phyloP scores from a whole-genome alignment of 2,888 invertebrate species.

The Xylophagus ater region DNA sequence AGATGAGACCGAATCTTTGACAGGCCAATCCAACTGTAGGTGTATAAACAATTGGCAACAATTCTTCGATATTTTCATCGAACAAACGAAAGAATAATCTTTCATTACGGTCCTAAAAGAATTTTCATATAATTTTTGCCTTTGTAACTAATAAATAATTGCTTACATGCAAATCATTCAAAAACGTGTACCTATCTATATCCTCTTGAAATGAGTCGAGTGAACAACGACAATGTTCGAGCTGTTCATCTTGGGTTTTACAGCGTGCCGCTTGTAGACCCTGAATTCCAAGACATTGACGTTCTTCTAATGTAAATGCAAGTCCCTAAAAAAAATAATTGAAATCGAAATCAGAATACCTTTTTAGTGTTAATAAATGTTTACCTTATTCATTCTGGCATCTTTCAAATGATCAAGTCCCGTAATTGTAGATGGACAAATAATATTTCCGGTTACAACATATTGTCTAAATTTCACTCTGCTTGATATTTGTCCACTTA shows the following conservation, averaged over 20 bases:
- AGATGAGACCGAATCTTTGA: conserved; percentile 92
- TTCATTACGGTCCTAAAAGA: conserved; percentile 83
- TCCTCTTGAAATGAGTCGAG: conserved; percentile 83
- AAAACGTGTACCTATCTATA: conserved; percentile 91
- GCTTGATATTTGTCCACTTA: conserved; percentile 21
- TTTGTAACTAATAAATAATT: conserved; percentile 8
- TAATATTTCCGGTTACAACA: conserved; percentile 65
- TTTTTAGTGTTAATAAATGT: conserved; percentile 9
- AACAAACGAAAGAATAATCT: conserved; percentile 88
- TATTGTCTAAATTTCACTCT: conserved; percentile 46
- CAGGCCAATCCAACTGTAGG: conserved; percentile 96
- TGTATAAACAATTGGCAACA: conserved; percentile 97
- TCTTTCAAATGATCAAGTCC: conserved; percentile 81
- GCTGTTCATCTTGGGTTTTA: conserved; percentile 86
- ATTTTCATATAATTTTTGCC: background rate
- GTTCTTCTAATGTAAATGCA: conserved; percentile 89
- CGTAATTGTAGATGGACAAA: conserved; percentile 70
- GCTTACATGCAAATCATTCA: conserved; percentile 73
- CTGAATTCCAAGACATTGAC: conserved; percentile 92
- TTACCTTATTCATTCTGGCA: conserved; percentile 80
- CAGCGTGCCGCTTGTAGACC: conserved; percentile 92
- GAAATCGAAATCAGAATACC: background rate
- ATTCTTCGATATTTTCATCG: conserved; percentile 81
- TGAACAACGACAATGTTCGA: conserved; percentile 83
- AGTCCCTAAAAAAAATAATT: conserved; percentile 57